phyloP scores from a whole-genome alignment of 2,113 vertebrate genomes.

The Pygoscelis antarcticus region DNA sequence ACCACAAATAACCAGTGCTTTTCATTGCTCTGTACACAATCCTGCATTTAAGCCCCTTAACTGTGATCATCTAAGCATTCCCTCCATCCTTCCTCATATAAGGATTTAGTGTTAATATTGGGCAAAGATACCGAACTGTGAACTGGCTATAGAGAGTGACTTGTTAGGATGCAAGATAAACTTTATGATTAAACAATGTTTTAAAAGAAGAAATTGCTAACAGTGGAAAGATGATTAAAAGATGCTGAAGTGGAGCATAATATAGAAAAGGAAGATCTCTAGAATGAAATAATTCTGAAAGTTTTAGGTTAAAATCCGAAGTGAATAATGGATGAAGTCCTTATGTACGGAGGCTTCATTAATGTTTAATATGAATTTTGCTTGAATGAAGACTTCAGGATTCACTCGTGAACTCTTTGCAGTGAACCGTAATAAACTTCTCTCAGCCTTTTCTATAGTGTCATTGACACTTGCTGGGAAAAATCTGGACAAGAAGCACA shows the following conservation, averaged over 20 bases:
- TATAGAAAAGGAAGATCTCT: background rate
- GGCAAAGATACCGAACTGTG: background rate
- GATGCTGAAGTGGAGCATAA: background rate
- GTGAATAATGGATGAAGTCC: background rate
- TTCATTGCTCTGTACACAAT: background rate
- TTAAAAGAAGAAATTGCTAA: background rate
- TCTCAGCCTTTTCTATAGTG: background rate
- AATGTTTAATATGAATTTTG: background rate
- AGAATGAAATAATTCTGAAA: background rate
- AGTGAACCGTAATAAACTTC: background rate
- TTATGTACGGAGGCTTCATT: background rate
- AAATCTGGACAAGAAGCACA: background rate
- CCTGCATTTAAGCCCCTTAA: background rate
- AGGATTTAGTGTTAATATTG: background rate
- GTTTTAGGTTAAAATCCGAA: background rate
- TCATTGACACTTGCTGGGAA: background rate
- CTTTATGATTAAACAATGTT: background rate
- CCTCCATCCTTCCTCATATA: background rate
- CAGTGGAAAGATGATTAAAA: background rate
- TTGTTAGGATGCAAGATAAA: background rate
- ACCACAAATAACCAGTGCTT: background rate
- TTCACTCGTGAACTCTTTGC: background rate
- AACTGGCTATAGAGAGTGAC: background rate
- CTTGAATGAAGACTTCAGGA: background rate
- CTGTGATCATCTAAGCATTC: background rate